phyloP scores from a whole-genome alignment of 64 coral and sea anemone species.

The Montipora efflorescens region DNA sequence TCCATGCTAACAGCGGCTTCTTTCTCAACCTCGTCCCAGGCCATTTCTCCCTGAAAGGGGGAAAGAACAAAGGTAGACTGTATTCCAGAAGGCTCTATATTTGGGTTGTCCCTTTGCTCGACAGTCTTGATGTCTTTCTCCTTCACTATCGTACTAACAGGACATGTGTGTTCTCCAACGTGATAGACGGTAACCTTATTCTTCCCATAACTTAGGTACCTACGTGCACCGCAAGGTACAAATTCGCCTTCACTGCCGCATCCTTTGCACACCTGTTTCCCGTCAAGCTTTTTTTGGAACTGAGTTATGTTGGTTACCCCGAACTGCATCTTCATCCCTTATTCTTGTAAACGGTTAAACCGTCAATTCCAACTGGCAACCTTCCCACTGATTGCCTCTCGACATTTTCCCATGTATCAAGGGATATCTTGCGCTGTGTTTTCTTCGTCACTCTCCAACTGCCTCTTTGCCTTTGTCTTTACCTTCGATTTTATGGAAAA shows the following conservation, averaged over 20 bases:
- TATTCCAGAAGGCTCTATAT: slow-evolving; percentile 46
- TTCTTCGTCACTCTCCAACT: slow-evolving; percentile 29
- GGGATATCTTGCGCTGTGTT: slow-evolving; percentile 15
- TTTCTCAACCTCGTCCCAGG: slow-evolving; percentile 31
- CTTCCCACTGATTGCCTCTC: slow-evolving; percentile 17
- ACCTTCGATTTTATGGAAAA: slow-evolving; percentile 8
- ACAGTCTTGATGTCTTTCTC: slow-evolving; percentile 38
- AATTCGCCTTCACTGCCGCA: slow-evolving; percentile 1
- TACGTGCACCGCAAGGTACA: slow-evolving; percentile 51
- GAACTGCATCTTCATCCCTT: slow-evolving; percentile 6
- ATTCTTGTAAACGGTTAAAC: slow-evolving; percentile 19
- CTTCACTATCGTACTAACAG: slow-evolving; percentile 2
- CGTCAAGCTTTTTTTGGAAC: not conserved
- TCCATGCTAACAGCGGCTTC: not conserved
- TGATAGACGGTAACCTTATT: slow-evolving; percentile 54
- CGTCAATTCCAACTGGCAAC: not conserved
- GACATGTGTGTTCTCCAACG: slow-evolving; percentile 61
- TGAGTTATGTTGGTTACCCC: slow-evolving; percentile 7
- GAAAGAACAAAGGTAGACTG: slow-evolving; percentile 54
- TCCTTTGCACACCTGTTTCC: not conserved
- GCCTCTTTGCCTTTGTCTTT: slow-evolving; percentile 15
- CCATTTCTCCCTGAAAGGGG: not conserved
- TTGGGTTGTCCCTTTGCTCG: slow-evolving; percentile 56
- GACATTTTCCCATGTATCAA: slow-evolving; percentile 18
- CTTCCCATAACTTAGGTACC: slow-evolving; percentile 34